Base-by-base conservation (phyloP, 2,888 invertebrate species). In the Seira musarum region DNA sequence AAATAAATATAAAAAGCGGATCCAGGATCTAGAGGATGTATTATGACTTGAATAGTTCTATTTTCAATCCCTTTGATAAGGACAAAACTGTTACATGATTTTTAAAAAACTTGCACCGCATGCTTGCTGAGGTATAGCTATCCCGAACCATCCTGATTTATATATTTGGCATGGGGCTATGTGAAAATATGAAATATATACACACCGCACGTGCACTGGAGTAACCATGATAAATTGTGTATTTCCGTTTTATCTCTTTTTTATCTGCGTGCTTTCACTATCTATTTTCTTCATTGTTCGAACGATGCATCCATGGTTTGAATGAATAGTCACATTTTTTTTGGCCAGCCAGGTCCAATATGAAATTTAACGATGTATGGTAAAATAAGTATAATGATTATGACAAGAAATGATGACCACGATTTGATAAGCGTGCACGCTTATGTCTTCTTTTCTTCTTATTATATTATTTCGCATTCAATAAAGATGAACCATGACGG, bases 221-320 rank as follows among this genome's bases (percentile, higher is more conserved):
- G 80, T 71, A 70, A 57, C 75, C 80, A 80, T 80, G 80, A 76
- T 75, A 80, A 75, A 80, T 80, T 80, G 75, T 80, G 67, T 75
- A 76, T 80, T 80, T 80, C 80, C 75, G 71, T 68, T 71, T 75
- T 80, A 71, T 75, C 74, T 68, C 46, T 80, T 24, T 67, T 75
- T 74, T 75, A 70, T 74, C 75, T 30, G 67, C 30, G 49, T 25
- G 22, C 8, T 19, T 71, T 70, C 64, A 22, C 70, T 65, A 25
- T 49, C 49, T 65, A 46, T 17, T 25, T 53, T 65, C 35, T 61
- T 17, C 30, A 35, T 66, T 61, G n/a, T n/a, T 25, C 64, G 21
- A 35, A 65, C 65, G 57, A 17, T 49, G n/a, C n/a, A 49, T 60
- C 73, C 66, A 60, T 60, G 30, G 30, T n/a, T n/a, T n/a, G n/a